Evolutionary conservation across 1,140 invertebrate species (phyloP).

Genomic region (Heliconius hermathena): DNA sequence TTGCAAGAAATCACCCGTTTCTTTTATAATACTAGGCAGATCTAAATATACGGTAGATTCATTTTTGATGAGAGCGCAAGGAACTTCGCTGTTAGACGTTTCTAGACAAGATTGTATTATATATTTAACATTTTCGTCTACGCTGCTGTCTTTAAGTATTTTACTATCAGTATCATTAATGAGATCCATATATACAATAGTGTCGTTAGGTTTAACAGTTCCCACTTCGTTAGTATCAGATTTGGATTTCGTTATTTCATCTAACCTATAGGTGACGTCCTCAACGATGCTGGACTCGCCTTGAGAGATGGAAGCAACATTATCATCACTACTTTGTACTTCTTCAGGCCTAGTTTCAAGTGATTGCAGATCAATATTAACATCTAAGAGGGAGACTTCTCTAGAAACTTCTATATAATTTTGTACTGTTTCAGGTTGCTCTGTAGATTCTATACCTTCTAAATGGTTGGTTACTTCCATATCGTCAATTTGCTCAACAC

Average conservation of each 20-base stretch:
- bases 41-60: slow-evolving; percentile 74
- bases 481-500: neutral
- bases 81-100: slow-evolving; percentile 40
- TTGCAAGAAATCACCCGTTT: slow-evolving; percentile 63
- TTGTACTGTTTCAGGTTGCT: slow-evolving; percentile 53
- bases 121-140: slow-evolving; percentile 54
- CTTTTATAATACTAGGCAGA: slow-evolving; percentile 63
- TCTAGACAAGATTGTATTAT: slow-evolving; percentile 52
- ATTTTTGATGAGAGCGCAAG: slow-evolving; percentile 49
- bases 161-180: slow-evolving; percentile 56
- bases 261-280: slow-evolving; percentile 36
- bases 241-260: slow-evolving; percentile 33
- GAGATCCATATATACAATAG: slow-evolving; percentile 69
- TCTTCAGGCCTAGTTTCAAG: slow-evolving; percentile 43
- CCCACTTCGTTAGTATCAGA: slow-evolving; percentile 35
- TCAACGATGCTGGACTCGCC: slow-evolving; percentile 24
- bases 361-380: slow-evolving; percentile 19
- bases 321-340: slow-evolving; percentile 60
- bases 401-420: slow-evolving; percentile 31
- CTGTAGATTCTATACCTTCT: slow-evolving; percentile 25
- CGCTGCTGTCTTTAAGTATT: slow-evolving; percentile 44
- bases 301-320: slow-evolving; percentile 28
- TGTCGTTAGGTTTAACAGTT: slow-evolving; percentile 43
- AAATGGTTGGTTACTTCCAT: neutral
- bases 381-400: slow-evolving; percentile 23